phyloP scores from a whole-genome alignment of 2,797 vertebrate species.

The Carcharodon carcharias region DNA sequence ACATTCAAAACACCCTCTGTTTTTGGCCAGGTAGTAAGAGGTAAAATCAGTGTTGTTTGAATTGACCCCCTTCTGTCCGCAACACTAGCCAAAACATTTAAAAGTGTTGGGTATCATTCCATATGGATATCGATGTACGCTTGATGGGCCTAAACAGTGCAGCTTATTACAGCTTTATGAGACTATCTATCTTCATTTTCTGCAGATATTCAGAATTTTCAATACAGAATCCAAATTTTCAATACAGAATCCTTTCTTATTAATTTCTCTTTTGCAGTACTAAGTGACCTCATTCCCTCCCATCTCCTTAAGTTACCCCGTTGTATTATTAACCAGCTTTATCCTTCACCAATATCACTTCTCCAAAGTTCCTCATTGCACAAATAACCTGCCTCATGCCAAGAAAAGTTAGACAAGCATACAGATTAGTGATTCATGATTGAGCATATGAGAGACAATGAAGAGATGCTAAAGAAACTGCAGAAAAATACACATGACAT shows the following conservation, averaged over 20 bases:
- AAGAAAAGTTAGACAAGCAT: not conserved
- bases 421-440: no score
- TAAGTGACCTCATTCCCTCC: not conserved
- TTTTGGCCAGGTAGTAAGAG: no score
- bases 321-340: not conserved
- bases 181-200: not conserved
- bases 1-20: no score
- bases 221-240: not conserved
- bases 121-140: not conserved
- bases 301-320: not conserved
- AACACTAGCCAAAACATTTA: not conserved
- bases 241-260: not conserved
- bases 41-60: no score
- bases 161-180: not conserved
- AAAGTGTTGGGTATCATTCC: not conserved
- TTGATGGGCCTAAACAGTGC: not conserved
- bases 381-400: not conserved
- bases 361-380: not conserved
- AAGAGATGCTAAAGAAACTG: no score
- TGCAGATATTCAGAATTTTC: not conserved
- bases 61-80: no score
- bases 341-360: not conserved
- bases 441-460: no score
- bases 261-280: not conserved
- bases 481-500: no score